These are phyloP conservation scores for Sinonovacula constricta DNA, from an alignment of 1,140 invertebrate species.

Conservation along the genomic window DNA sequence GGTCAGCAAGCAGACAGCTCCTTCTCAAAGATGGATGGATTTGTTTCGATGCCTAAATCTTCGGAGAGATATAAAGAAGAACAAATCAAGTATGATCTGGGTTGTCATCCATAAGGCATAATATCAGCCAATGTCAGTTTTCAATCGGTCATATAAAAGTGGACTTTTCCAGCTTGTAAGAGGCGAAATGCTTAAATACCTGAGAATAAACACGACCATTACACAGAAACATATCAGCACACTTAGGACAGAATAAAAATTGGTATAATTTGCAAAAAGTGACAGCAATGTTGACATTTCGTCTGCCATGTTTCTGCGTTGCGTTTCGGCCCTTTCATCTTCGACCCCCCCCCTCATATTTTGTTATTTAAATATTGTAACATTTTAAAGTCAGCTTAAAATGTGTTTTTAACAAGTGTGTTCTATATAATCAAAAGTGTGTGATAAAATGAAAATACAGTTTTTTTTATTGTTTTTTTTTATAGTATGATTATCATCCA, in stretches of 20 bases:
- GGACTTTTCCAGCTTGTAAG: neutral
- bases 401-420: conserved; percentile 3
- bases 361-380: too few relatives aligned
- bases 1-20: too few relatives aligned
- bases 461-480: too few relatives aligned
- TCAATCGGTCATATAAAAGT: neutral
- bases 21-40: too few relatives aligned
- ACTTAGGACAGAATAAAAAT: conserved; percentile 46
- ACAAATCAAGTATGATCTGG: neutral
- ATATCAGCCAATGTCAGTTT: neutral
- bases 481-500: too few relatives aligned
- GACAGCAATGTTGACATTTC: conserved; percentile 17
- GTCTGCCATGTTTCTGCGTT: conserved; percentile 33
- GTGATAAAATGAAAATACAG: too few relatives aligned
- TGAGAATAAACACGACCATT: conserved; percentile 47
- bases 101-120: neutral
- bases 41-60: too few relatives aligned
- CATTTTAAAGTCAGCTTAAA: too few relatives aligned
- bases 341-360: too few relatives aligned
- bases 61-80: neutral
- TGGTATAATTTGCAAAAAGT: conserved; percentile 45
- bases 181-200: conserved; percentile 1
- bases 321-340: too few relatives aligned
- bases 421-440: too few relatives aligned
- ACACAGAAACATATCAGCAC: conserved; percentile 43